phyloP scores from a whole-genome alignment of 2,888 invertebrate genomes.

The Liodrosophila aerea region DNA sequence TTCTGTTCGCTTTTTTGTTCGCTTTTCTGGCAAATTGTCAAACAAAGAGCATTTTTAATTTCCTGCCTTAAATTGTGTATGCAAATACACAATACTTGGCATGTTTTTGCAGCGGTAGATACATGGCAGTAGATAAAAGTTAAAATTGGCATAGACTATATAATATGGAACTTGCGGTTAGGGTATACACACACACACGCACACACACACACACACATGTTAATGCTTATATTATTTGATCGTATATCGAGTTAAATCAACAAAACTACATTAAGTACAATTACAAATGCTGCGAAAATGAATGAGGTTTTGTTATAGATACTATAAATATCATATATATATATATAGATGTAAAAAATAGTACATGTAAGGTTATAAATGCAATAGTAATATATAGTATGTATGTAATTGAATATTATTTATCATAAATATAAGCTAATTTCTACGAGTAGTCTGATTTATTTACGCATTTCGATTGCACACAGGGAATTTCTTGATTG shows the following conservation, averaged over 20 bases:
- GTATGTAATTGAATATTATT: neutral
- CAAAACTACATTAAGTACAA: constrained; percentile 33
- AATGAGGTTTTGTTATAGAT: constrained; percentile 32
- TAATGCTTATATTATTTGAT: constrained; percentile 19
- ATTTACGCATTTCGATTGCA: constrained; percentile 18
- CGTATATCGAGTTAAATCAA: constrained; percentile 25
- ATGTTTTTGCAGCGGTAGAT: constrained; percentile 33
- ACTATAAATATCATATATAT: constrained; percentile 13
- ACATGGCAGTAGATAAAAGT: constrained; percentile 49
- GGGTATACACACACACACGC: constrained; percentile 7
- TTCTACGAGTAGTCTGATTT: constrained; percentile 15
- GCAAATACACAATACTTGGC: constrained; percentile 48
- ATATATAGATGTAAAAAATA: constrained; percentile 1
- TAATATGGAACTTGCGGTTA: constrained; percentile 26
- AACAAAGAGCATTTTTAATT: constrained; percentile 71
- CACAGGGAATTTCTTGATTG: neutral
- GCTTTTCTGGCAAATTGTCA: constrained; percentile 71
- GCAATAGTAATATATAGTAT: constrained; percentile 1
- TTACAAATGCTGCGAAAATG: constrained; percentile 42
- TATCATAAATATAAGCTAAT: too few relatives aligned
- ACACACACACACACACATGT: constrained; percentile 21
- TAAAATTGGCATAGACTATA: constrained; percentile 20
- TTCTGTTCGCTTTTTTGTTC: too few relatives aligned
- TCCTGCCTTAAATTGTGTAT: constrained; percentile 73
- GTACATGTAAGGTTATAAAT: neutral